Evolutionary conservation across 2,113 vertebrate genomes (phyloP), one percentile per base, ranked within the genome.

Genomic region (Struthidea cinerea): DNA sequence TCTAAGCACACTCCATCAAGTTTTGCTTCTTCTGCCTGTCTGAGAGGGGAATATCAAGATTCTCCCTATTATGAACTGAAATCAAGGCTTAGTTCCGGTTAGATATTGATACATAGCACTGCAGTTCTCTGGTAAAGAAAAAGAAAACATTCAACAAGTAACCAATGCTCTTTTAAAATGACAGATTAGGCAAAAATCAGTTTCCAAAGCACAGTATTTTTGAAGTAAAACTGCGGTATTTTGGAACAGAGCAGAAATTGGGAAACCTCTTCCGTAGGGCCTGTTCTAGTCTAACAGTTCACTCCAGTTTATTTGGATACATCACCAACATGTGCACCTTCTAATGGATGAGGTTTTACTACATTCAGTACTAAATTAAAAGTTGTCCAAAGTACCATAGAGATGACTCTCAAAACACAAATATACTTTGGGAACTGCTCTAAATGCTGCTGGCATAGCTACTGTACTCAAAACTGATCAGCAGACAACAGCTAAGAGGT

Each of bases 401-500:
- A 70, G 33, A 42, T 61, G 68, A 42, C 42, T 74, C 42, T 35
- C 6, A 42, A 76, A 84, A 20, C 18, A 50, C 46, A 81, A 81
- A 61, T 65, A 33, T 8, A 37, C 18, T 37, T 13, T n/a, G 70
- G 42, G 11, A 74, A 39, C 18, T 47, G 23, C 50, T 78, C 60
- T 75, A 52, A 84, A 74, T 16, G 7, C 19, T 35, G 14, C 52
- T 71, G 80, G 13, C 2, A 0, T 47, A 74, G 47, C 12, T 32
- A 7, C 39, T 42, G 23, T 39, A 50, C 28, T 63, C 11, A 6
- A 84, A 91, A 78, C n/a, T 3, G 5, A 14, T 42, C 4, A 9
- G 39, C 56, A 87, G 59, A 27, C 0, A 0, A 6, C 18, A 87
- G 4, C 30, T 16, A 44, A 71, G n/a, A 17, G 1, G 11, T 56